Percentiles rank a stretch among this genome's conserved stretches.
These are phyloP conservation scores for Hydrozoanthus tunicans DNA, from an alignment of 64 coral and sea anemone species.

Conservation along the genomic window DNA sequence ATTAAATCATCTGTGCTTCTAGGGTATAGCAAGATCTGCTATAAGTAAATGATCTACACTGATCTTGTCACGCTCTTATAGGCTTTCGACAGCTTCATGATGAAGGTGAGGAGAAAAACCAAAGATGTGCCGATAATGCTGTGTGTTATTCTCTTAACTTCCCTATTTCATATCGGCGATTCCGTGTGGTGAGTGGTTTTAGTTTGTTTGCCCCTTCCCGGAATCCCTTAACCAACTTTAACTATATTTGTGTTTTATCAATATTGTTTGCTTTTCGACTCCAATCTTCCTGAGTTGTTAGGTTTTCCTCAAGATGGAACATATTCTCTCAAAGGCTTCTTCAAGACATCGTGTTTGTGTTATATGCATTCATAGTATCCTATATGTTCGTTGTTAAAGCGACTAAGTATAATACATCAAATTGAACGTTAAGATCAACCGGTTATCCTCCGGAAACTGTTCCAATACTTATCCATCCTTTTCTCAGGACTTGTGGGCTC, in stretches of 20 bases:
- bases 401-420: neutral
- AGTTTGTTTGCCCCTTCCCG: slow-evolving; percentile 11
- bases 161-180: slow-evolving; percentile 41
- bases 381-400: neutral
- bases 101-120: slow-evolving; percentile 42
- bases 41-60: slow-evolving; percentile 20
- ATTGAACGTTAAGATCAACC: neutral
- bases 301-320: neutral
- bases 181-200: slow-evolving; percentile 47
- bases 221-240: neutral
- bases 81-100: slow-evolving; percentile 53
- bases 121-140: slow-evolving; percentile 59
- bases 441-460: slow-evolving; percentile 30
- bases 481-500: slow-evolving; percentile 40
- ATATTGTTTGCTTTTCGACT: slow-evolving; percentile 28
- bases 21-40: slow-evolving; percentile 26
- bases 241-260: neutral
- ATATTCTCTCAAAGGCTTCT: too few species aligned
- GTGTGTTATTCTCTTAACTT: slow-evolving; percentile 29
- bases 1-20: slow-evolving; percentile 5
- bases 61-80: slow-evolving; percentile 47
- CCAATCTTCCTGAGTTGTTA: neutral
- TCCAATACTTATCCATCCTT: slow-evolving; percentile 27
- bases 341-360: neutral
- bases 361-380: neutral